A percentile compares a stretch with the other conserved stretches of the same genome.
These are phyloP conservation scores for Mimas tiliae DNA, from an alignment of 2,888 invertebrate species.

Conservation along the genomic window DNA sequence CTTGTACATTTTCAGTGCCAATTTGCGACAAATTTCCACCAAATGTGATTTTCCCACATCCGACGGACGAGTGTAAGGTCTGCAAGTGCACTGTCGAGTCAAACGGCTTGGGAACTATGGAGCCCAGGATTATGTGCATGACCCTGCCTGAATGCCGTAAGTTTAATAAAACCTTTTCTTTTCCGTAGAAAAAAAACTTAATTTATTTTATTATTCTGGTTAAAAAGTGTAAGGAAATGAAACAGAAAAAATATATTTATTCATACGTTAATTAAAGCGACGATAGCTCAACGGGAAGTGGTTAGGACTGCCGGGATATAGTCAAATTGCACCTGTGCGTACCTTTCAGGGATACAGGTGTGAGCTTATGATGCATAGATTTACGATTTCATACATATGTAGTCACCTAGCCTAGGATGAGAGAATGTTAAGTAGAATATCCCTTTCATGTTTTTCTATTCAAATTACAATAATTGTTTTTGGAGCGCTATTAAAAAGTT, in stretches of 20 bases:
- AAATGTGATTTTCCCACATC: conserved; percentile 62
- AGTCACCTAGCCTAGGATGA: too few species aligned
- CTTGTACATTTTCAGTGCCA: conserved; percentile 47
- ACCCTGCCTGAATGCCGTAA: conserved; percentile 57
- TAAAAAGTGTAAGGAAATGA: too few species aligned
- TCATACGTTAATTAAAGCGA: too few species aligned
- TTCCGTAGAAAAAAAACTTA: not conserved
- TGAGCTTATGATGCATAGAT: too few species aligned
- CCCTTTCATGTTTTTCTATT: not conserved
- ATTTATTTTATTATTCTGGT: too few species aligned
- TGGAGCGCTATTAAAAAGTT: not conserved
- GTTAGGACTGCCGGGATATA: too few species aligned
- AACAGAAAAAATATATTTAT: too few species aligned
- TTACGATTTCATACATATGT: too few species aligned
- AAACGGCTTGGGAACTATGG: conserved; percentile 35
- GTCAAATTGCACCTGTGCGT: too few species aligned
- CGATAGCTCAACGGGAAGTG: too few species aligned
- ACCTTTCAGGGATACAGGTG: too few species aligned
- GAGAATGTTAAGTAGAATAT: too few species aligned
- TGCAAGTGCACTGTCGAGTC: conserved; percentile 56
- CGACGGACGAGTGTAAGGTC: conserved; percentile 52
- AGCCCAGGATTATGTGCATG: conserved; percentile 53
- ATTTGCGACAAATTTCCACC: conserved; percentile 57
- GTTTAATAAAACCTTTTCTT: conserved; percentile 26
- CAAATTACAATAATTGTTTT: not conserved